A percentile compares a stretch with the other conserved stretches of the same genome.
phyloP scores from a whole-genome alignment of 2,113 vertebrate species.

The Plecturocebus donacophilus region DNA sequence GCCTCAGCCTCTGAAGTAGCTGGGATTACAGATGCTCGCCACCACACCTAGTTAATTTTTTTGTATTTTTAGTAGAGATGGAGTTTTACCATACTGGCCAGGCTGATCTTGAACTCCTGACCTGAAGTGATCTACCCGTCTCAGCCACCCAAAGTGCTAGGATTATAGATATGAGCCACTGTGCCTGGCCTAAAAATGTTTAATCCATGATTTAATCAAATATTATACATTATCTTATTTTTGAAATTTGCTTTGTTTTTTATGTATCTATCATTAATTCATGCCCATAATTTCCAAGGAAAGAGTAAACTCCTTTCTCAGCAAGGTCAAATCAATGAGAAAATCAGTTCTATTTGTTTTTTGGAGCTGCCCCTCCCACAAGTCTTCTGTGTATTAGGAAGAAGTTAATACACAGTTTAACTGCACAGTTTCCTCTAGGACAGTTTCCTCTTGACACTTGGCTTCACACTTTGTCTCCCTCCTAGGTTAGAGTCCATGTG shows the following conservation, averaged over 20 bases:
- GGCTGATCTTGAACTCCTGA: neutral
- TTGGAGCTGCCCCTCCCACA: neutral
- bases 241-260: neutral
- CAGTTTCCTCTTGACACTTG: neutral
- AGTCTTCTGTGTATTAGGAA: neutral
- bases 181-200: neutral
- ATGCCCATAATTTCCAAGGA: neutral
- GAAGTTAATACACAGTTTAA: no score
- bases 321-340: neutral
- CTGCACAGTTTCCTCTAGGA: no score
- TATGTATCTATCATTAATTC: neutral
- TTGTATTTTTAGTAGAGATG: neutral
- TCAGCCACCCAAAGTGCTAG: neutral
- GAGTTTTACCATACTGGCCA: neutral
- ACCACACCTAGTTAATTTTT: neutral
- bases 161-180: neutral
- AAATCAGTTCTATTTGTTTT: neutral
- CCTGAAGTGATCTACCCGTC: neutral
- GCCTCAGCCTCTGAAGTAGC: neutral
- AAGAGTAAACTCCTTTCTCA: neutral
- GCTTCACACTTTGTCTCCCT: neutral
- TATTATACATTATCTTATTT: neutral
- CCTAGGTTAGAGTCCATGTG: neutral
- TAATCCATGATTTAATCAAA: neutral
- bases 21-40: fast-evolving